phyloP scores from a whole-genome alignment of 2,888 invertebrate species.

The Yponomeuta malinellus region DNA sequence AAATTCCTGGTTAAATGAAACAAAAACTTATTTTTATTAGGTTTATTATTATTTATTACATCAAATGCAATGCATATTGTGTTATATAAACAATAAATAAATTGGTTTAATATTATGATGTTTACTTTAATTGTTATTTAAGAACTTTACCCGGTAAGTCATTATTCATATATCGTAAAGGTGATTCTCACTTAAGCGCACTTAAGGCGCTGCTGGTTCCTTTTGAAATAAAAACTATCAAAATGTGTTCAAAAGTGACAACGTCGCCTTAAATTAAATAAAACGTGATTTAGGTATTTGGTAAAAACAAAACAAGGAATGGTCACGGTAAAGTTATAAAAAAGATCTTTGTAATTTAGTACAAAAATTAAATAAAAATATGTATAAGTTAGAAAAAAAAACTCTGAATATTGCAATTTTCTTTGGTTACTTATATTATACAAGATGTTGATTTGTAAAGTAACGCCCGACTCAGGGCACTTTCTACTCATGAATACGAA shows the following conservation, averaged over 20 bases:
- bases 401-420: neutral
- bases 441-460: too few relatives aligned
- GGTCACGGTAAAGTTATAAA: conserved; percentile 22
- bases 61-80: conserved; percentile 68
- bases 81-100: conserved; percentile 67
- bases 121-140: neutral
- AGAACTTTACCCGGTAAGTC: neutral
- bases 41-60: conserved; percentile 61
- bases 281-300: neutral
- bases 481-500: too few relatives aligned
- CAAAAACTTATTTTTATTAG: conserved; percentile 3
- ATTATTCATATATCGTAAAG: neutral
- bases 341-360: conserved; percentile 24
- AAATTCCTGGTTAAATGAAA: neutral
- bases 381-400: conserved; percentile 44
- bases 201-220: neutral
- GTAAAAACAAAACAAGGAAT: conserved; percentile 3
- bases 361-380: conserved; percentile 46
- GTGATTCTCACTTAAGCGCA: neutral
- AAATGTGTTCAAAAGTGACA: neutral
- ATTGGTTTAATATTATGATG: conserved; percentile 29
- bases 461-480: too few relatives aligned
- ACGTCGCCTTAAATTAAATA: neutral
- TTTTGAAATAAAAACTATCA: neutral
- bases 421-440: conserved; percentile 14